Percentiles rank a stretch among this genome's conserved stretches.
Evolutionary conservation across 2,113 vertebrate genomes (phyloP).

Genomic region (Coracopsis vasa): DNA sequence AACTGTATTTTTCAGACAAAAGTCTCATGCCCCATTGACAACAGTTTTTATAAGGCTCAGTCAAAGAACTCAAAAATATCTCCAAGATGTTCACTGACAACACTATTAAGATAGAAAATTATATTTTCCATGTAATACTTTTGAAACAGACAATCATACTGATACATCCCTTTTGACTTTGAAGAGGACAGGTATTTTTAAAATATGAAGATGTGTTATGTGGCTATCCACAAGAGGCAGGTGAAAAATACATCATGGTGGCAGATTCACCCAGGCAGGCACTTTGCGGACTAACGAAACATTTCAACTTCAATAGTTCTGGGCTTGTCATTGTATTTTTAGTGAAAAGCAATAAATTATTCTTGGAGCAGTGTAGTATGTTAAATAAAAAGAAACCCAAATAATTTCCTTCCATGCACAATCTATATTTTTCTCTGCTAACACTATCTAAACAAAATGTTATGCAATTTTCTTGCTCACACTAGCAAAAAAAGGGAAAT

Average conservation of each 20-base stretch:
- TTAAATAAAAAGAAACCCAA: background rate
- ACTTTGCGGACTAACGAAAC: slow-evolving; percentile 3
- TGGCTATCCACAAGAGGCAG: background rate
- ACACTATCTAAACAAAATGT: background rate
- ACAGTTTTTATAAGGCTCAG: background rate
- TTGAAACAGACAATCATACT: background rate
- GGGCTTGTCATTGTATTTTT: background rate
- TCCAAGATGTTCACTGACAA: background rate
- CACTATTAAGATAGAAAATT: background rate
- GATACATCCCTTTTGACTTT: background rate
- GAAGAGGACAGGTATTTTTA: background rate
- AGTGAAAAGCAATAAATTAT: background rate
- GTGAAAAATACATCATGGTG: background rate
- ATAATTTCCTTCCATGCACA: background rate
- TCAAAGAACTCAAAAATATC: background rate
- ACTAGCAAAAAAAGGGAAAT: background rate
- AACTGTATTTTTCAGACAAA: background rate
- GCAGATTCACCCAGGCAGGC: background rate
- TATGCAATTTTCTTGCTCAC: background rate
- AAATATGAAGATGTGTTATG: background rate
- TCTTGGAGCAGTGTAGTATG: background rate
- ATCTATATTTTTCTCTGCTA: background rate
- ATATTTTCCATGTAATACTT: background rate
- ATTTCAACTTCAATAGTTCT: background rate
- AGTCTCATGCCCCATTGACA: background rate